phyloP scores from a whole-genome alignment of 2,113 vertebrate species.

The Steatornis caripensis region DNA sequence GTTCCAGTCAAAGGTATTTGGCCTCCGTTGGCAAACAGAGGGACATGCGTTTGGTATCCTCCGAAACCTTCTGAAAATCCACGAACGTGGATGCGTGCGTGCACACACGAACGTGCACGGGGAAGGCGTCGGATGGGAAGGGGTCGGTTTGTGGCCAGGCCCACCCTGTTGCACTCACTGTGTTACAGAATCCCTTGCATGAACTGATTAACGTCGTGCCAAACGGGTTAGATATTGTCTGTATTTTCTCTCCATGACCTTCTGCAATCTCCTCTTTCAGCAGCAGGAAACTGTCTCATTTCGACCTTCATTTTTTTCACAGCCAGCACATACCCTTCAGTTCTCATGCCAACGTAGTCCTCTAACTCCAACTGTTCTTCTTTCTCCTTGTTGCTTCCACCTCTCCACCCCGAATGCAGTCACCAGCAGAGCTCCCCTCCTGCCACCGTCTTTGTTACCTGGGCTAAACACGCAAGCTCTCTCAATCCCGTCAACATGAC shows the following conservation, averaged over 20 bases:
- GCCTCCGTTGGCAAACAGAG: neutral
- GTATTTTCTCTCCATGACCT: neutral
- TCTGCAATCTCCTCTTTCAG: neutral
- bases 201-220: fast-evolving
- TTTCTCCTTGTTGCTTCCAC: neutral
- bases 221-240: fast-evolving
- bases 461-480: neutral
- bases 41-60: fast-evolving
- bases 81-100: fast-evolving
- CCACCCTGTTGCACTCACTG: fast-evolving
- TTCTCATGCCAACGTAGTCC: neutral
- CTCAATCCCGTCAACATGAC: fast-evolving
- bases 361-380: neutral
- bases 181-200: fast-evolving
- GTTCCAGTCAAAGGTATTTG: neutral
- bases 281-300: neutral
- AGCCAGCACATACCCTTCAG: neutral
- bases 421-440: neutral
- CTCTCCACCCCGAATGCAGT: neutral
- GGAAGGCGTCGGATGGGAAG: neutral
- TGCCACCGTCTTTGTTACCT: neutral
- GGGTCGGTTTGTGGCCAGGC: fast-evolving
- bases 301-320: neutral
- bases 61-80: neutral
- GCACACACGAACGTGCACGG: fast-evolving